A percentile compares a stretch with the other conserved stretches of the same genome.
Conservation (phyloP, 1,140 invertebrate species). For the Trichogramma pretiosum region DNA sequence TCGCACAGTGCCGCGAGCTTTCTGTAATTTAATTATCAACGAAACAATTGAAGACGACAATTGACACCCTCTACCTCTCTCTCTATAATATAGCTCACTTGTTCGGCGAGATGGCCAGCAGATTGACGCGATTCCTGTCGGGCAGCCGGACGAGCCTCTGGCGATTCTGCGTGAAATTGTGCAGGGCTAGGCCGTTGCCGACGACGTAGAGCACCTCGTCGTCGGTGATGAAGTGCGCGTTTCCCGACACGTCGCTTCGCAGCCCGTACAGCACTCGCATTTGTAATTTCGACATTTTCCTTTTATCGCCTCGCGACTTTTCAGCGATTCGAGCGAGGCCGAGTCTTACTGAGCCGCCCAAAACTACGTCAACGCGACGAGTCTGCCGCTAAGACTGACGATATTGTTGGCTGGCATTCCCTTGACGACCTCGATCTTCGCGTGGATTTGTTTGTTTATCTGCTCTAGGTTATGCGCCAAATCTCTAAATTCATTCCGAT, state of each 20-base stretch:
- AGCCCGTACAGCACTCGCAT: constrained; percentile 52
- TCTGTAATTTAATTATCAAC: constrained; percentile 43
- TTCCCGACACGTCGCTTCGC: constrained; percentile 49
- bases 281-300: constrained; percentile 26
- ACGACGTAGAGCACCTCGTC: constrained; percentile 60
- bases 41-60: neutral
- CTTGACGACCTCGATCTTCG: constrained; percentile 17
- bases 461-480: too few relatives aligned
- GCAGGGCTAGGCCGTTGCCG: constrained; percentile 55
- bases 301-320: too few relatives aligned
- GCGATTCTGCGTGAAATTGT: constrained; percentile 47
- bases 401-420: constrained; percentile 17
- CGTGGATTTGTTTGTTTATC: too few relatives aligned
- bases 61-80: too few relatives aligned
- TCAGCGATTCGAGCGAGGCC: too few relatives aligned
- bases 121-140: constrained; percentile 45
- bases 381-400: too few relatives aligned
- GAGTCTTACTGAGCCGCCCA: too few relatives aligned
- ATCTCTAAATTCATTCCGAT: too few relatives aligned
- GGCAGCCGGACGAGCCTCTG: constrained; percentile 42
- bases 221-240: constrained; percentile 57
- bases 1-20: constrained; percentile 49
- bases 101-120: constrained; percentile 55
- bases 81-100: constrained; percentile 56
- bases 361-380: too few relatives aligned